Evolutionary conservation across 2,113 vertebrate genomes (phyloP).

Genomic region (Heterocephalus glaber): DNA sequence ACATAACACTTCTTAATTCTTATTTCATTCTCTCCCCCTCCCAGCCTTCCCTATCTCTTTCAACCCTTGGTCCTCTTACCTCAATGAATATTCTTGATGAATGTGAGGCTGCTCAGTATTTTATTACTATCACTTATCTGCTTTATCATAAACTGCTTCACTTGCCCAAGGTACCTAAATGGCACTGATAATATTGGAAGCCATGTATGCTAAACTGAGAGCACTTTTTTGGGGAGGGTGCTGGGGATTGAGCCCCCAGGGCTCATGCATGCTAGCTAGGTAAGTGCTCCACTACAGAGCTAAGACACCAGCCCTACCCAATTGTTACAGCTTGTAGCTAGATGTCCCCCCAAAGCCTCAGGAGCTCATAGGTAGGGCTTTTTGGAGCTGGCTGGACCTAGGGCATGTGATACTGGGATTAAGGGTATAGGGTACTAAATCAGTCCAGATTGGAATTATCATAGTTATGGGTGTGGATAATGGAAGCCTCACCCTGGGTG

Average conservation of each 20-base stretch:
- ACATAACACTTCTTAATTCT: no score
- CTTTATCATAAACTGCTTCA: background rate
- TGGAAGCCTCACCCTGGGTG: background rate
- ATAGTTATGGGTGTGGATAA: background rate
- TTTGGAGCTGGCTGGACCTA: background rate
- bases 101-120: constrained; percentile 25
- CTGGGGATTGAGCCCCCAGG: background rate
- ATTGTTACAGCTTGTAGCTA: background rate
- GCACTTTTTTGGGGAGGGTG: background rate
- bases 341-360: background rate
- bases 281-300: background rate
- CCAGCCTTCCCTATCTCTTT: no score
- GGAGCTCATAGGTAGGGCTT: no score
- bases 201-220: background rate
- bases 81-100: constrained; percentile 29
- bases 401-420: background rate
- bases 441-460: background rate
- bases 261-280: background rate
- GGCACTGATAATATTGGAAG: constrained; percentile 33
- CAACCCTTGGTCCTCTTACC: background rate
- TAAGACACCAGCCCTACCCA: background rate
- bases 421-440: background rate
- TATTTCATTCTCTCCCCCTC: no score
- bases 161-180: background rate
- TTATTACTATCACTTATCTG: constrained; percentile 52